Percentiles rank a stretch among this genome's conserved stretches.
Evolutionary conservation across 2,888 invertebrate species (phyloP).

Genomic region (Philaethria dido): DNA sequence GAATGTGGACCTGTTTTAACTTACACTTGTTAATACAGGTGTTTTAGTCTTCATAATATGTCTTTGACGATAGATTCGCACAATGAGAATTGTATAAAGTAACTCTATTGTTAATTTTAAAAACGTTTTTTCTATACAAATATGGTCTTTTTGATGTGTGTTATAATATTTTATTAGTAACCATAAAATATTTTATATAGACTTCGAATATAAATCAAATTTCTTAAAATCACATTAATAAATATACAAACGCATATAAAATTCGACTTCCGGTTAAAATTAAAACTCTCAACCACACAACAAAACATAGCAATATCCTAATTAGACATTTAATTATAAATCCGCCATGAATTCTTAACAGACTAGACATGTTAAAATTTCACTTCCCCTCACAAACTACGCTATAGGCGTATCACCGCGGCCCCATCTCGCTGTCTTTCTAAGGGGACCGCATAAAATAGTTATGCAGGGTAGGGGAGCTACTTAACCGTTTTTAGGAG

Average conservation of each 20-base stretch:
- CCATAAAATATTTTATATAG: not conserved
- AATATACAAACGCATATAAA: constrained; percentile 40
- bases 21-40: constrained; percentile 35
- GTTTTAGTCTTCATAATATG: constrained; percentile 15
- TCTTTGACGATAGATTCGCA: not conserved
- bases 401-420: constrained; percentile 73
- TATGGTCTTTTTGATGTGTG: too few species aligned
- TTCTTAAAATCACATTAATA: not conserved
- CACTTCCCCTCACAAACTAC: constrained; percentile 72
- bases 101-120: not conserved
- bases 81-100: not conserved
- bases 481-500: constrained; percentile 84
- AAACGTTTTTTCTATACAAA: too few species aligned
- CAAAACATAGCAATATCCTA: constrained; percentile 70
- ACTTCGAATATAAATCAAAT: not conserved
- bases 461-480: constrained; percentile 81
- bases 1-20: constrained; percentile 34
- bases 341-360: constrained; percentile 81
- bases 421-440: constrained; percentile 82
- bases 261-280: constrained; percentile 49
- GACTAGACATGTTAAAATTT: constrained; percentile 81
- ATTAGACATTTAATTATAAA: constrained; percentile 82
- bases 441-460: constrained; percentile 84
- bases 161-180: not conserved
- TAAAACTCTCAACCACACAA: constrained; percentile 45